phyloP scores from a whole-genome alignment of 2,888 invertebrate genomes.

The Idaea biselata region DNA sequence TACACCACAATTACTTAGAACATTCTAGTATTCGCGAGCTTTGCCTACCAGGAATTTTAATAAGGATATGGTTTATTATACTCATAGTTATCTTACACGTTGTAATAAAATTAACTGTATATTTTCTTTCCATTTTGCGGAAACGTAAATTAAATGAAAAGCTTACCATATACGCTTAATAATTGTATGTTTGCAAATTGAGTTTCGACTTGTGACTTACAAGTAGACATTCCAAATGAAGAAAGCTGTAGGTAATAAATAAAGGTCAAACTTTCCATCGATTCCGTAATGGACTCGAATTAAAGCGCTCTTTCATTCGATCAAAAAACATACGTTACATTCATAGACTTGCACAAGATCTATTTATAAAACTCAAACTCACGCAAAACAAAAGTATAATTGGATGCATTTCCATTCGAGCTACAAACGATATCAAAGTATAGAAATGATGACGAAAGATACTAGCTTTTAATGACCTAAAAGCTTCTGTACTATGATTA shows the following conservation, averaged over 20 bases:
- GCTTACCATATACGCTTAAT: neutral
- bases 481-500: conserved; percentile 36
- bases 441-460: conserved; percentile 31
- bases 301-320: conserved; percentile 1
- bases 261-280: conserved; percentile 1
- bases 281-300: neutral
- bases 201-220: neutral
- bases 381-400: conserved; percentile 8
- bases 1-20: conserved; percentile 15
- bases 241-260: neutral
- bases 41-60: neutral
- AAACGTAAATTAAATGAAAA: neutral
- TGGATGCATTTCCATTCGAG: conserved; percentile 6
- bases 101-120: no score
- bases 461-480: conserved; percentile 36
- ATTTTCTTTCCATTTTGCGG: neutral
- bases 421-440: conserved; percentile 9
- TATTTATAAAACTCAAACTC: conserved; percentile 5
- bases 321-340: neutral
- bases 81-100: neutral
- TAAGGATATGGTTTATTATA: neutral
- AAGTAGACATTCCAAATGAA: neutral
- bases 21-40: conserved; percentile 10
- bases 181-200: neutral
- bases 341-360: conserved; percentile 1